Base-by-base conservation (phyloP, 1,140 invertebrate species). In the Drosophila aff. region DNA sequence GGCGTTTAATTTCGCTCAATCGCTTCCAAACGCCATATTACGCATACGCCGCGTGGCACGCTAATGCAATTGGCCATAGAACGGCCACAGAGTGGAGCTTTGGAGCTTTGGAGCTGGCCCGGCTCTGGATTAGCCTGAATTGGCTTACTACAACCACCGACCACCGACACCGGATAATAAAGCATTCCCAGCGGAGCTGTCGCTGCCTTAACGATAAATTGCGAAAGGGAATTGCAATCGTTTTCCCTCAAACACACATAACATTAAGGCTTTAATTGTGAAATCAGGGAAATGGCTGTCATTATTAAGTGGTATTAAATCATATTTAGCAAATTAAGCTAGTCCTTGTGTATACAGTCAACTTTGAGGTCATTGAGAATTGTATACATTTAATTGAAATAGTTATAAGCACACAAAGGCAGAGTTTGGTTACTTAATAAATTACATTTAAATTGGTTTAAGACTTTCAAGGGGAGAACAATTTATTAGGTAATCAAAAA, bases 1-100 rank as follows among this genome's bases (percentile, higher is more conserved):
- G 65, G 63, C 69, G 52, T 59, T 64, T 83, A 79, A 79, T 78
- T 79, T 72, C 63, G 52, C 60, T 78, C 58, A 73, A 73, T 62
- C 75, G 75, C 49, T 21, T 50, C 69, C 61, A 26, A 63, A 23
- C 40, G 46, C 52, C 62, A 59, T 52, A 67, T 75, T 75, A 71
- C 49, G 59, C 74, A 78, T 76, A 50, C 36, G 55, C 61, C 62
- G 57, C 72, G 58, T 71, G 73, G 74, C 53, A 41, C 50, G 57
- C 43, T 59, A 81, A 74, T 84, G 82, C 79, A 84, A 72, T 80
- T 52, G 59, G 46, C 58, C 46, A 38, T 55, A 55, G 52, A 38
- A 43, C 46, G 57, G 74, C 40, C 21, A 47, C 53, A 18, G 15
- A 31, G 50, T 28, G 50, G 59, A 15, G 33, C 47, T 28, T 15